Base-by-base conservation (phyloP, 2,888 invertebrate species). In the Polydrusus tereticollis region DNA sequence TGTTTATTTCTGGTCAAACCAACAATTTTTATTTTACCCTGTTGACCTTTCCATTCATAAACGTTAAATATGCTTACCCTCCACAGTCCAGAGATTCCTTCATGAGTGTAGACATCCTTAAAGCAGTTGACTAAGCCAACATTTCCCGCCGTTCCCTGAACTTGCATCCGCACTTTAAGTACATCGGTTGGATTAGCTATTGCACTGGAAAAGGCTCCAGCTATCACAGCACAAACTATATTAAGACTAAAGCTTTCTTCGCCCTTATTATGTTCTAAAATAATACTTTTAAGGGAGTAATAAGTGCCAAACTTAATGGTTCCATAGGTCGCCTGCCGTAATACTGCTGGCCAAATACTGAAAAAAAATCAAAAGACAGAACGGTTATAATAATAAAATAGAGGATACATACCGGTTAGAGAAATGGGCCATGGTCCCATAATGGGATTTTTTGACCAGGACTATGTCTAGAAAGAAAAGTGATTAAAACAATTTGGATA, bases 141-240 rank as follows among this genome's bases (percentile, higher is more conserved):
- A 76, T 83, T 84, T 8, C 75, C 67, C 16, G 75, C 74, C 68
- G 85, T 81, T n/a, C 91, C 91, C 73, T 82, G 83, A 12, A 94
- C 92, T 89, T 97, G 97, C 95, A 98, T 95, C 73, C 97, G 91
- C 75, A 97, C 97, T 89, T 98, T 98, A 33, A 98, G 89, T 52
- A 98, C 97, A 87, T 98, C 98, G 0, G 97, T 98, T 12, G 97
- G 97, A 87, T 97, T 98, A 63, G 97, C 97, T 80, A 97, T 94
- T n/a, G 96, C 94, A 82, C 95, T 95, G 60, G 96, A 95, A 36
- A 96, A 88, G n/a, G 95, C 94, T 10, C 97, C 96, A 20, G 94
- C 93, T 80, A 92, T 86, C 59, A 93, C 92, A 23, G 95, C 97
- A 86, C 96, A 97, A 74, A 91, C 86, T 18, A 96, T 90, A 87